These are phyloP conservation scores for Lacanobia wlatinum DNA, from an alignment of 2,888 invertebrate species.

Conservation along the genomic window DNA sequence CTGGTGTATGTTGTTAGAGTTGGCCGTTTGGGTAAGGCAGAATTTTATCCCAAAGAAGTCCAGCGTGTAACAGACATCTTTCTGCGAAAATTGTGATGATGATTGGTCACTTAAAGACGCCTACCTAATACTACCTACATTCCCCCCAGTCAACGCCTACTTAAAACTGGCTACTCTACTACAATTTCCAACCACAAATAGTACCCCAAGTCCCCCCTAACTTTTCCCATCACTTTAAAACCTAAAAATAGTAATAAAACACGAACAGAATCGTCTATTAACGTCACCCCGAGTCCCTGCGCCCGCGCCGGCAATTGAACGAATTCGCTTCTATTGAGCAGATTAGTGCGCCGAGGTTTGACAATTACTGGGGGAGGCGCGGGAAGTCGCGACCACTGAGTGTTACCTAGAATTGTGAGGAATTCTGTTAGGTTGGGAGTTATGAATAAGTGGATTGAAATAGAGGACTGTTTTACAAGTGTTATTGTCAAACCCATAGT, in stretches of 20 bases:
- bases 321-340: slow-evolving; percentile 86
- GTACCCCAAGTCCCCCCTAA: not conserved
- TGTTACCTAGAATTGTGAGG: slow-evolving; percentile 59
- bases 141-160: no score
- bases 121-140: not conserved
- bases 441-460: not conserved
- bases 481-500: no score
- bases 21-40: no score
- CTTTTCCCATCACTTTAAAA: slow-evolving; percentile 27
- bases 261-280: slow-evolving; percentile 52
- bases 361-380: slow-evolving; percentile 77
- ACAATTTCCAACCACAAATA: not conserved
- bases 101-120: not conserved
- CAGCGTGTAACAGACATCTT: no score
- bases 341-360: slow-evolving; percentile 84
- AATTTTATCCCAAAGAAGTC: no score
- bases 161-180: not conserved
- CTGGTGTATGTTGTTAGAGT: no score
- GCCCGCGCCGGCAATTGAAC: slow-evolving; percentile 79
- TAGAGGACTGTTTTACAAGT: not conserved
- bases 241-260: slow-evolving; percentile 60
- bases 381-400: slow-evolving; percentile 61
- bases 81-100: no score
- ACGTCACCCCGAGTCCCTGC: slow-evolving; percentile 74
- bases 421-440: slow-evolving; percentile 2